These are phyloP conservation scores for Manis crassicaudata DNA, from an alignment of 2,797 vertebrate genomes.

Conservation along the genomic window DNA sequence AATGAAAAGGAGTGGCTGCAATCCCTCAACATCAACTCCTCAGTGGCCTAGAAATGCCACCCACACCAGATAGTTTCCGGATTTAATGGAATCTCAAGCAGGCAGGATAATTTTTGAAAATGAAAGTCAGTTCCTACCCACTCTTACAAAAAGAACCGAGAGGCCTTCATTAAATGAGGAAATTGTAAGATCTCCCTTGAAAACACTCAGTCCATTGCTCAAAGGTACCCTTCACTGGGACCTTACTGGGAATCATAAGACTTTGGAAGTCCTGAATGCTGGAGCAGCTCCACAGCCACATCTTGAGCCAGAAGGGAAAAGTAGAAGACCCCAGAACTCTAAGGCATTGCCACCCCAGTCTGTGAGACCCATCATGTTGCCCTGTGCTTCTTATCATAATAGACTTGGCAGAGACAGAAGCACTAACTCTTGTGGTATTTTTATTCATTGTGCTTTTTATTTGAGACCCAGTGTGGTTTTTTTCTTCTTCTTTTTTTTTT, in stretches of 20 bases:
- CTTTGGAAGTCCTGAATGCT: background rate
- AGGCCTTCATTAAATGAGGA: background rate
- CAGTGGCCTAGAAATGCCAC: background rate
- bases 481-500: constrained; percentile 38
- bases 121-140: background rate
- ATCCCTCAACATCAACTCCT: background rate
- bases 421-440: background rate
- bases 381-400: background rate
- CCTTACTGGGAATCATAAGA: background rate
- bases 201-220: background rate
- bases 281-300: background rate
- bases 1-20: background rate
- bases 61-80: background rate
- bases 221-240: background rate
- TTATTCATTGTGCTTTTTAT: background rate
- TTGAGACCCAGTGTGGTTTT: background rate
- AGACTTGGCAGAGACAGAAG: background rate
- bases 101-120: background rate
- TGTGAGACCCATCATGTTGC: background rate
- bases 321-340: background rate
- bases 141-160: background rate
- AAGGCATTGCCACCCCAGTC: background rate
- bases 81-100: background rate
- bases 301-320: background rate
- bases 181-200: background rate